Percentiles rank a stretch among this genome's conserved stretches.
These are phyloP conservation scores for Caranx melampygus DNA, from an alignment of 2,113 vertebrate species.

Conservation along the genomic window DNA sequence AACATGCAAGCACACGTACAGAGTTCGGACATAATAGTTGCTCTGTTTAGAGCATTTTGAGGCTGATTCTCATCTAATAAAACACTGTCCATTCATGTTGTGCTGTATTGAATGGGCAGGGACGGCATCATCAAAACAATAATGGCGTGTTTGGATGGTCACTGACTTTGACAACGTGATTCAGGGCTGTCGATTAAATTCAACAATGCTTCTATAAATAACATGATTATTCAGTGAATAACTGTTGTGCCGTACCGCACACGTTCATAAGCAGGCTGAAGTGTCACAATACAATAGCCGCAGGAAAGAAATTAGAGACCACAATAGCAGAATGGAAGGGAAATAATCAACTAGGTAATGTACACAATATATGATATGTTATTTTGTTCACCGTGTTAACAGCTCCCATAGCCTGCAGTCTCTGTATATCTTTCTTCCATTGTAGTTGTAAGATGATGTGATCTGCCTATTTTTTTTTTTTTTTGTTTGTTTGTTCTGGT, in stretches of 20 bases:
- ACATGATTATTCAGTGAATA: slow-evolving; percentile 6
- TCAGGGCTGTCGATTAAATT: slow-evolving; percentile 25
- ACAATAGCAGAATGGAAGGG: slow-evolving; percentile 30
- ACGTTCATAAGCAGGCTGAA: slow-evolving; percentile 26
- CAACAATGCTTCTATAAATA: slow-evolving; percentile 35
- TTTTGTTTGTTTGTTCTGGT: neutral
- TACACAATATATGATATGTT: slow-evolving; percentile 36
- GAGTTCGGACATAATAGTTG: slow-evolving; percentile 12
- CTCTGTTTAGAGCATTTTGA: slow-evolving; percentile 29
- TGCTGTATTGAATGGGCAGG: slow-evolving; percentile 1
- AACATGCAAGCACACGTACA: slow-evolving; percentile 17
- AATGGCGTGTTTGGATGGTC: slow-evolving; percentile 10
- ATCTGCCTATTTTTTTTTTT: neutral
- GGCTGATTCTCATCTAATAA: slow-evolving; percentile 34
- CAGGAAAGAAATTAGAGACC: slow-evolving; percentile 41
- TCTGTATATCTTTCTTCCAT: neutral
- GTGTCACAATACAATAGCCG: slow-evolving; percentile 30
- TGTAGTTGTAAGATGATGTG: slow-evolving; percentile 25
- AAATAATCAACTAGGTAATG: slow-evolving; percentile 37
- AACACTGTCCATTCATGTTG: slow-evolving; percentile 10
- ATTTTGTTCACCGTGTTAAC: slow-evolving; percentile 11
- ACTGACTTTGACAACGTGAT: slow-evolving; percentile 20
- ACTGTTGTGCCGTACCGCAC: slow-evolving; percentile 6
- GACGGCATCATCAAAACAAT: slow-evolving; percentile 17
- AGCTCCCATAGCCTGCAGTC: neutral